Evolutionary conservation across 2,113 vertebrate genomes (phyloP), one percentile per base, ranked within the genome.

Genomic region (Glareola pratincola): DNA sequence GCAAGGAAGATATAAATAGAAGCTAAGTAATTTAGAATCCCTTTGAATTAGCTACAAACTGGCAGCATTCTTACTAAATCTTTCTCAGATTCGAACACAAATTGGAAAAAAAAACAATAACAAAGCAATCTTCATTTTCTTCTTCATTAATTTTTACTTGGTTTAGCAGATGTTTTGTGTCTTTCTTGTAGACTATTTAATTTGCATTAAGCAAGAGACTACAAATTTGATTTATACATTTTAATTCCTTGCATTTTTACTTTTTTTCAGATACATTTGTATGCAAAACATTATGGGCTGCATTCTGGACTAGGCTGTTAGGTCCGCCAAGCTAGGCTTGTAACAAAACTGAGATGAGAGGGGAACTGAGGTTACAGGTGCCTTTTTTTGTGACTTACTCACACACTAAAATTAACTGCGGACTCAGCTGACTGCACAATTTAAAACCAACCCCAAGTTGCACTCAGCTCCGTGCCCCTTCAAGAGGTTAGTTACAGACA

Each of bases 91-190:
- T 79, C 75, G 75, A 90, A 66, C 59, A 68, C 41, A 51, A 92
- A 81, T 8, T 66, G 90, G 90, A 79, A 88, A 94, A 95, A 32
- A 95, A 32, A 10, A 20, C 77, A 78, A 56, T 83, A 85, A 57
- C 66, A 82, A 64, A 93, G 59, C 64, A 47, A 90, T 83, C 67
- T 90, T 85, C 1, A 96, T 97, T 96, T 96, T 95, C 95, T 64
- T 85, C 91, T 83, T 66, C 88, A 84, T 96, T 97, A 94, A 91
- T 93, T 96, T 88, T 85, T 48, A 48, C 69, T 90, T 53, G 32
- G 34, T 66, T 86, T 39, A 96, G 85, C 94, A 93, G 92, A 89
- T 96, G 90, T 24, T 85, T 72, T 1, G 0, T 91, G 79, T 71
- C 83, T 87, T 66, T 53, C 53, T 41, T 27, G 75, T 48, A 62